Conservation (phyloP, 37 sponge, comb jelly and placozoan species). For the Crambe crambe region DNA sequence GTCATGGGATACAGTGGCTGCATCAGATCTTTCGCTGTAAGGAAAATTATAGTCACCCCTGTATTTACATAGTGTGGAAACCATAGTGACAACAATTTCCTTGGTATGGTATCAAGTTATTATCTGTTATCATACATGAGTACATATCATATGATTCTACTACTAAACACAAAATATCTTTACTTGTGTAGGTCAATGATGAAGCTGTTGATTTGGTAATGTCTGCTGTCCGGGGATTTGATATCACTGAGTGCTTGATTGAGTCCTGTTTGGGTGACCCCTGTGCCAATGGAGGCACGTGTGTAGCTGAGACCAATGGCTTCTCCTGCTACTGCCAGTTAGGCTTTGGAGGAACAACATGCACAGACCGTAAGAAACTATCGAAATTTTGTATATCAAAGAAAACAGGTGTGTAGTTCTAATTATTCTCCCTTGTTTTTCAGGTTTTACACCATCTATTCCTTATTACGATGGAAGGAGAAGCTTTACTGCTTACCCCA, state of each 20-base stretch:
- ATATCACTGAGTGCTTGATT: conserved; percentile 19
- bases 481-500: conserved; percentile 26
- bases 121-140: no score
- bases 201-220: not conserved
- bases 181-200: conserved; percentile 5
- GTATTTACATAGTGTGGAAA: not conserved
- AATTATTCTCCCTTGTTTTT: not conserved
- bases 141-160: no score
- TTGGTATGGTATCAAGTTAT: not conserved
- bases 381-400: not conserved
- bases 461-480: conserved; percentile 35
- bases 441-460: conserved; percentile 20
- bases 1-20: conserved; percentile 61
- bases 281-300: conserved; percentile 65
- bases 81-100: not conserved
- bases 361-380: not conserved
- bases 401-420: not conserved
- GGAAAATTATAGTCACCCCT: not conserved
- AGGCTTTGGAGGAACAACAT: conserved; percentile 44
- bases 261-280: conserved; percentile 1
- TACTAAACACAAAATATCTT: no score
- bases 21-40: conserved; percentile 31
- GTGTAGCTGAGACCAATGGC: conserved; percentile 5
- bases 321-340: conserved; percentile 49
- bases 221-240: conserved; percentile 21